phyloP scores from a whole-genome alignment of 1,140 invertebrate species.

The Drosophila hydei region DNA sequence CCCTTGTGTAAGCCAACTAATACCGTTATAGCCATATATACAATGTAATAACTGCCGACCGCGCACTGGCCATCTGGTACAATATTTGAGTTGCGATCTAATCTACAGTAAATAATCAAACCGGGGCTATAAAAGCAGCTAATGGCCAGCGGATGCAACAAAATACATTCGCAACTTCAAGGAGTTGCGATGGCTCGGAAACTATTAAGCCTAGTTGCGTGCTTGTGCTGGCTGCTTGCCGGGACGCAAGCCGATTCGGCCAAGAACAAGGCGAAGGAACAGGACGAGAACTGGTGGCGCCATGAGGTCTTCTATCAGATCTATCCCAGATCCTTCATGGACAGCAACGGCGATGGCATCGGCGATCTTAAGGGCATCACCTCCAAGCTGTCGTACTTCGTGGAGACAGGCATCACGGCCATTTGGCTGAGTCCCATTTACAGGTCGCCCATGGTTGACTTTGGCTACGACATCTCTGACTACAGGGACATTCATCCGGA shows the following conservation, averaged over 20 bases:
- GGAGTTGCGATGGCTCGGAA: conserved; percentile 43
- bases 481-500: conserved; percentile 89
- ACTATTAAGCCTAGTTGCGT: conserved; percentile 14
- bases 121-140: conserved; percentile 62
- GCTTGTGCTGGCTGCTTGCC: conserved; percentile 20
- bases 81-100: conserved; percentile 51
- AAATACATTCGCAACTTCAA: conserved; percentile 25
- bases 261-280: conserved; percentile 5
- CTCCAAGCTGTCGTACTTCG: conserved; percentile 85
- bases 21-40: conserved; percentile 6
- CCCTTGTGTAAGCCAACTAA: conserved; percentile 17
- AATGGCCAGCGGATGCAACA: conserved; percentile 14
- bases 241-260: not conserved
- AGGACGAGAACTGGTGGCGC: conserved; percentile 59
- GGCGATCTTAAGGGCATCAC: conserved; percentile 83
- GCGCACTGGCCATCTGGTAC: conserved; percentile 43
- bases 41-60: conserved; percentile 21
- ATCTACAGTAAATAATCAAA: conserved; percentile 49
- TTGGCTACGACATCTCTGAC: conserved; percentile 89
- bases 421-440: conserved; percentile 90
- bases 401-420: conserved; percentile 85
- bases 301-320: conserved; percentile 73
- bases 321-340: conserved; percentile 70
- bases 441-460: conserved; percentile 88
- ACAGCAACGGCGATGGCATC: conserved; percentile 64